Base-by-base conservation (phyloP, 2,797 vertebrate genomes). In the Kryptolebias ocellatus region DNA sequence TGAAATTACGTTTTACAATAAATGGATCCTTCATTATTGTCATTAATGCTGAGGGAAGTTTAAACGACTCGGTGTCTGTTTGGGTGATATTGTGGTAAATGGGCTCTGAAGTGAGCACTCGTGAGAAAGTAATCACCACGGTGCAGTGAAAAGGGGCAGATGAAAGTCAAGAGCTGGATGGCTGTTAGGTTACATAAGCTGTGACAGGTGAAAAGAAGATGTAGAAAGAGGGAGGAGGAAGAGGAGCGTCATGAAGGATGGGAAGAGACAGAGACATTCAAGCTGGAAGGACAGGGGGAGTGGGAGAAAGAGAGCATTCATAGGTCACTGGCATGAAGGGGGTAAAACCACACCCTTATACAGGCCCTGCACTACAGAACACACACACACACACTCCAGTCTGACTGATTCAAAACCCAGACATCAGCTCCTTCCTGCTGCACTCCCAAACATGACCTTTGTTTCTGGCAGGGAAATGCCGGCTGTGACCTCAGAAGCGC, bases 171-270 rank as follows among this genome's bases (percentile, higher is more conserved):
- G 72, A 64, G 64, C 59, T 53, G 54, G 60, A 61, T 64, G 31
- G 73, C 67, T 86, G 76, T 60, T 47, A 31, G 72, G 70, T 88
- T 84, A 84, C 59, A 68, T 85, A 88, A 82, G 58, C 78, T 68
- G 56, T 67, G 72, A 68, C 76, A 86, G 78, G 81, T 84, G 73
- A 56, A 70, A 46, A 31, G 61, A 60, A 53, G 60, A 69, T 62
- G 31, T 8, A 49, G 55, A 59, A 46, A 60, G 53, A 29, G n/a
- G 15, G 53, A 29, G n/a, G 15, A 59, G 51, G 42, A 70, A 60
- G 44, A 61, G 20, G 37, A 58, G 31, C 18, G 24, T n/a, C 16
- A 7, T 16, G 47, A 55, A 39, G 31, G 39, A 60, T 51, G 7
- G 47, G 55, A 64, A 24, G 49, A 74, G 47, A 61, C 24, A 17